phyloP scores from a whole-genome alignment of 2,888 invertebrate species.

The Malachius bipustulatus region DNA sequence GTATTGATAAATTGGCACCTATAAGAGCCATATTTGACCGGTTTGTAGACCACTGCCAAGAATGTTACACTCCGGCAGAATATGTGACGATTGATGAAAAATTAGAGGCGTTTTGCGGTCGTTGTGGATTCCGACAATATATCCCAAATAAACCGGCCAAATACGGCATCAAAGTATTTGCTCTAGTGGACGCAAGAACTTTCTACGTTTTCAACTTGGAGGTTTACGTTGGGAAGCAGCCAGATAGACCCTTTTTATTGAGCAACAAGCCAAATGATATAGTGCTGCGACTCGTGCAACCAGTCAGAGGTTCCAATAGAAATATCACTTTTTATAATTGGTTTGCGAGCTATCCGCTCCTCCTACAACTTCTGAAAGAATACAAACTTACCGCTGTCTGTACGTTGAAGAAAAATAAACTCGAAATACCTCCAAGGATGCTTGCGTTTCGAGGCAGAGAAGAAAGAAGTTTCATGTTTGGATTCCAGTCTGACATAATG shows the following conservation, averaged over 20 bases:
- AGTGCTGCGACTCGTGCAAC: conserved; percentile 11
- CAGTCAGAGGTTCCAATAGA: conserved; percentile 12
- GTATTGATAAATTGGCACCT: conserved; percentile 21
- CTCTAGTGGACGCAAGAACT: conserved; percentile 16
- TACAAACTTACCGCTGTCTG: conserved; percentile 15
- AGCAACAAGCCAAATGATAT: conserved; percentile 9
- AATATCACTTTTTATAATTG: conserved; percentile 17
- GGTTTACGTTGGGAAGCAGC: conserved; percentile 18
- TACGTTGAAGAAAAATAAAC: conserved; percentile 17
- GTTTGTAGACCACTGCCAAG: conserved; percentile 24
- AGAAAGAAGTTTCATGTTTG: conserved; percentile 6
- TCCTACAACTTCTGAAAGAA: conserved; percentile 14
- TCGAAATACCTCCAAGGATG: conserved; percentile 12
- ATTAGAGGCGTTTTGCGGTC: conserved; percentile 21
- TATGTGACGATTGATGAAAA: conserved; percentile 24
- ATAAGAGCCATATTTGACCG: conserved; percentile 22
- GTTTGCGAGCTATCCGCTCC: conserved; percentile 14
- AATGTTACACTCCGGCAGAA: conserved; percentile 18
- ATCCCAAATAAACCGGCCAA: conserved; percentile 22
- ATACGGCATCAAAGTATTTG: conserved; percentile 21
- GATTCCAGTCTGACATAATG: not conserved
- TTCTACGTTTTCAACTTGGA: conserved; percentile 18
- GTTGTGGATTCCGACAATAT: too few species aligned
- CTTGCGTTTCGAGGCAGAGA: not conserved
- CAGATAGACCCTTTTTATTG: conserved; percentile 13